Conservation (phyloP, 2,888 invertebrate species). For the Aleiodes testaceus region DNA sequence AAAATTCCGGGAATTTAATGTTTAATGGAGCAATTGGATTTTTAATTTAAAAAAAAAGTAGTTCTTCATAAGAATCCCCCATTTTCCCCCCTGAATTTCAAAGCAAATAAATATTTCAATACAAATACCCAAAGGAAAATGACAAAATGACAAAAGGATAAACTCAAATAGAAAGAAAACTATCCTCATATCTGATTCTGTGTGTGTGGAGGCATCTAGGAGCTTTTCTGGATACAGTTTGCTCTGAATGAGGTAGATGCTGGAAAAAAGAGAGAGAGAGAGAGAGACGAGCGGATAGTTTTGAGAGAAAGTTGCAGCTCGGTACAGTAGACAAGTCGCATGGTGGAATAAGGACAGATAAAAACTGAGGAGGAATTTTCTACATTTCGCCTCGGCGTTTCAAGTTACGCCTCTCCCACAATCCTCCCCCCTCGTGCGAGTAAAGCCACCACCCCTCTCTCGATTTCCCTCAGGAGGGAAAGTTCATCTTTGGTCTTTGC, state of each 20-base stretch:
- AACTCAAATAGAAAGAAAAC: constrained; percentile 25
- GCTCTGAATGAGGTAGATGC: constrained; percentile 7
- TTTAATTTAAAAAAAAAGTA: no score
- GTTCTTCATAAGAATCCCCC: no score
- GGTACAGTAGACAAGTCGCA: constrained; percentile 25
- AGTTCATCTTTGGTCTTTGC: constrained; percentile 42
- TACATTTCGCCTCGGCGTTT: constrained; percentile 44
- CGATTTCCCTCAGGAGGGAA: constrained; percentile 15
- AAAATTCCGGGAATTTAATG: constrained; percentile 11
- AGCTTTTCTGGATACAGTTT: constrained; percentile 24
- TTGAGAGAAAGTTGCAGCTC: constrained; percentile 36
- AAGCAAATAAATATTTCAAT: background rate
- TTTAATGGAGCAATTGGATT: no score
- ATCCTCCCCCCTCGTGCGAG: constrained; percentile 5
- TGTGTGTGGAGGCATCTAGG: constrained; percentile 40
- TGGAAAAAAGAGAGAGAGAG: background rate
- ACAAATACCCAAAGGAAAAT: constrained; percentile 20
- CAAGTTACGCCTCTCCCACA: constrained; percentile 36
- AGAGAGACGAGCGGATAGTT: constrained; percentile 9
- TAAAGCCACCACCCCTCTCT: constrained; percentile 42
- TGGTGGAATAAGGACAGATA: constrained; percentile 23
- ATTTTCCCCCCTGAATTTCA: no score
- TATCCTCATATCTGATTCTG: constrained; percentile 46
- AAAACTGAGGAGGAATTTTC: constrained; percentile 40
- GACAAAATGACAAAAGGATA: constrained; percentile 19